Evolutionary conservation across 2,113 vertebrate species (phyloP), one percentile per base, ranked within the genome.

Genomic region (Aspiorhynchus laticeps): DNA sequence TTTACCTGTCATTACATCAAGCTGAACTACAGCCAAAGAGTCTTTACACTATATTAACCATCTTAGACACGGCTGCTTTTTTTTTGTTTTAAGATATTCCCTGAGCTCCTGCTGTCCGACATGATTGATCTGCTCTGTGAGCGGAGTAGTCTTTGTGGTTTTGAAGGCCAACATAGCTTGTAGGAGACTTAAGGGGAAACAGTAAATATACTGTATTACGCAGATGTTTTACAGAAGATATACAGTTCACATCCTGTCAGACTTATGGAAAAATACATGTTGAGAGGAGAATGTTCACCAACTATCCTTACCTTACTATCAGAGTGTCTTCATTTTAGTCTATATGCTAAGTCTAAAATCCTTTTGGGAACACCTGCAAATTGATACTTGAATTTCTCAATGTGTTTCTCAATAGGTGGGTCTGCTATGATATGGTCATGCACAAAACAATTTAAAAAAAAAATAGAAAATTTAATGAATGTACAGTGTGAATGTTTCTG

Each of bases 201-300:
- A 41, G 26, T 85, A 80, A 87, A 85, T 83, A 53, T 78, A 36
- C 36, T 36, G 36, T 36, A 63, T 77, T 82, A 53, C 24, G 3
- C 71, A 61, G 61, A 86, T 85, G 21, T 63, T 63, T 59, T 87
- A 85, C 41, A 73, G 26, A 80, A 67, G 17, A 82, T 53, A 71
- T 41, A 63, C 69, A n/a, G 76, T 89, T 87, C 17, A 87, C 83
- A 89, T 82, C 46, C 83, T 82, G 71, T 87, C 82, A 87, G 26
- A 77, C 28, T 76, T 67, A 59, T 21, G 26, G 69, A 86, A 41
- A 46, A 3, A 59, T 19, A 81, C 56, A 41, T 12, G 11, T 36
- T 71, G 17, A 61, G 48, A 33, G 7, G 10, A 84, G n/a, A 83
- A 7, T 17, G 10, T 12, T 51, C 48, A 17, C 1, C 48, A 36